These are phyloP conservation scores for Tympanoctomys barrerae DNA, from an alignment of 2,797 vertebrate species.

Conservation along the genomic window DNA sequence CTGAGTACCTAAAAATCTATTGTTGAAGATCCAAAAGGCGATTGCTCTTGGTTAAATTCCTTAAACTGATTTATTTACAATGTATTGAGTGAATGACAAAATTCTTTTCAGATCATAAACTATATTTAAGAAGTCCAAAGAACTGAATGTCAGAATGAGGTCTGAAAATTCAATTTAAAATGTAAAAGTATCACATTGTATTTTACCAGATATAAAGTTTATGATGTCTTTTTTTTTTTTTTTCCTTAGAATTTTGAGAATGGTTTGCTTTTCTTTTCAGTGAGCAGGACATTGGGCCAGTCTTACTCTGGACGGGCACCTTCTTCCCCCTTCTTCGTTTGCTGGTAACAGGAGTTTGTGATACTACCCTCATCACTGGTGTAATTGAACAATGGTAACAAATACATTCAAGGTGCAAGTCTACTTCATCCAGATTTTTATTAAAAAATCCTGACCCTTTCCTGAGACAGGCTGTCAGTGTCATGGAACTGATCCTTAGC, in stretches of 20 bases:
- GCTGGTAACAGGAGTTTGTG: not conserved
- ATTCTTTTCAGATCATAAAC: constrained; percentile 10
- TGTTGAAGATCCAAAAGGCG: not conserved
- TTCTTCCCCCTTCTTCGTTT: not conserved
- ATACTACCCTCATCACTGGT: not conserved
- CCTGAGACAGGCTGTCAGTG: constrained; percentile 57
- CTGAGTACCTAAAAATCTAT: not conserved
- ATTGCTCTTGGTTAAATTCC: not conserved
- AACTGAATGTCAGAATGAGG: not conserved
- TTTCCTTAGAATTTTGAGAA: not conserved
- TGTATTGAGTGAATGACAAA: not conserved
- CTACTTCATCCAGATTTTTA: constrained; percentile 64
- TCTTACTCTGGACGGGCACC: not conserved
- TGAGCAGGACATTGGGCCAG: not conserved
- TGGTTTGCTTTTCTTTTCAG: not conserved
- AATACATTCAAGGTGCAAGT: constrained; percentile 58
- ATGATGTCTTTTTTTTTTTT: not conserved
- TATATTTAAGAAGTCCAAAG: not conserved
- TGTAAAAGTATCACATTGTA: not conserved
- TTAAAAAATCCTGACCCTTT: constrained; percentile 59
- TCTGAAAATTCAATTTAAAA: not conserved
- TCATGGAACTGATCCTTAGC: not conserved
- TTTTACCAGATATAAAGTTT: not conserved
- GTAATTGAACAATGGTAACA: not conserved
- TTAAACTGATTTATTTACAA: not conserved